Evolutionary conservation across 92 coral and sea anemone genomes (phyloP).

Genomic region (Siderastrea siderea): DNA sequence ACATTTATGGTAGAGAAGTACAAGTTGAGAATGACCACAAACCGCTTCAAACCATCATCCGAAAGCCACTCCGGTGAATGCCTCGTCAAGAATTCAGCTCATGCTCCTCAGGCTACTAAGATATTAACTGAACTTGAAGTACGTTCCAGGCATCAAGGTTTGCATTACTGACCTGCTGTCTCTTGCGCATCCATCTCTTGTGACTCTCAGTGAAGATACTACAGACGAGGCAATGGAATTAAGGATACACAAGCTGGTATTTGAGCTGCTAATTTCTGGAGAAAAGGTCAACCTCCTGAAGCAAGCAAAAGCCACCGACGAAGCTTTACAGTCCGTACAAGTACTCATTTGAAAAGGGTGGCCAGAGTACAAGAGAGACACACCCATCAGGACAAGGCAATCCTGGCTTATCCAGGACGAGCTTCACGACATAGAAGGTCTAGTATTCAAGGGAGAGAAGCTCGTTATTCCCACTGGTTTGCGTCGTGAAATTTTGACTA

Average conservation of each 20-base stretch:
- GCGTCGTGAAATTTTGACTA: too few relatives aligned
- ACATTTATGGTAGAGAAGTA: slow-evolving; percentile 39
- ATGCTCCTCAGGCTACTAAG: too few relatives aligned
- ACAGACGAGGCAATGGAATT: neutral
- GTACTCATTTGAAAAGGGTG: slow-evolving; percentile 28
- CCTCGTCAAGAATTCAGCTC: too few relatives aligned
- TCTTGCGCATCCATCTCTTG: slow-evolving; percentile 20
- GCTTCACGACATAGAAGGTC: too few relatives aligned
- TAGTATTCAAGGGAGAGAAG: too few relatives aligned
- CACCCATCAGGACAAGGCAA: slow-evolving; percentile 15
- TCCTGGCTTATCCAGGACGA: too few relatives aligned
- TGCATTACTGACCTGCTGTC: slow-evolving; percentile 55
- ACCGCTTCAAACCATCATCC: slow-evolving; percentile 45
- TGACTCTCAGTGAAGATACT: neutral
- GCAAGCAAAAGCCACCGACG: slow-evolving; percentile 28
- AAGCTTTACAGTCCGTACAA: slow-evolving; percentile 27
- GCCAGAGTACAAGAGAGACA: slow-evolving; percentile 17
- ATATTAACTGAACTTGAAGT: too few relatives aligned
- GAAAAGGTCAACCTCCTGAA: slow-evolving; percentile 18
- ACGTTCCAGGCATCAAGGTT: too few relatives aligned
- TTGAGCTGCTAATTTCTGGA: too few relatives aligned
- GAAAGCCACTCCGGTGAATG: slow-evolving; percentile 35
- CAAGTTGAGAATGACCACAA: slow-evolving; percentile 48
- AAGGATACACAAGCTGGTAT: slow-evolving; percentile 3
- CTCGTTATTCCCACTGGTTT: too few relatives aligned